Evolutionary conservation across 2,888 invertebrate species (phyloP), one percentile per base, ranked within the genome.

Genomic region (Volucella inflata): DNA sequence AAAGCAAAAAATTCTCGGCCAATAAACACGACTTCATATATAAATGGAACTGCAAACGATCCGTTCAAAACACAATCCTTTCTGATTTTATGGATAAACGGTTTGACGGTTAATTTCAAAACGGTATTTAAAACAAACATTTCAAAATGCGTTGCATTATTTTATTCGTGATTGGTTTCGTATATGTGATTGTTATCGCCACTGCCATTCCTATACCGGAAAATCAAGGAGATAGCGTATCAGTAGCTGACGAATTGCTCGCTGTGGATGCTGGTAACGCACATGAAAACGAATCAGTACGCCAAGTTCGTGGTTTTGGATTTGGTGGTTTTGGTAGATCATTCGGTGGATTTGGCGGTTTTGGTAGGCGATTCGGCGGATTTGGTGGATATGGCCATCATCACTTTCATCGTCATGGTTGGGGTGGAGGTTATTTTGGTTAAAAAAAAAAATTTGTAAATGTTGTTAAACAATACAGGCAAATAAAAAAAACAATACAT

Each of bases 101-200:
- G 59, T 38, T 38, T 2, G 55, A 38, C 11, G 30, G 2, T 21
- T 12, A 17, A 17, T 51, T 51, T 51, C n/a, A 38, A 12, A 12
- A 50, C 11, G 51, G 44, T 12, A 42, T 40, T 42, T 4, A 16
- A 59, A 16, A 17, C 0, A 8, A 8, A 17, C 12, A 12, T 48
- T 48, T 48, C 12, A 62, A 62, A 62, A 62, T 62, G 62, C 62
- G 46, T 16, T 48, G 8, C 14, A 17, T 21, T 46, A 42, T 62
- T 30, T 14, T 62, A 2, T 30, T 62, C 62, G 8, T 30, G 9
- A 30, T 30, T 46, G 8, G 30, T 30, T 48, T 30, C 10, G 3
- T 62, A 30, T 30, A 30, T 30, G 30, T 30, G 30, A 16, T 48
- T 48, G 62, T 30, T 8, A 8, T 62, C 8, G 12, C 62, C 36